phyloP scores from a whole-genome alignment of 2,797 vertebrate genomes.

The Cetoscarus ocellatus region DNA sequence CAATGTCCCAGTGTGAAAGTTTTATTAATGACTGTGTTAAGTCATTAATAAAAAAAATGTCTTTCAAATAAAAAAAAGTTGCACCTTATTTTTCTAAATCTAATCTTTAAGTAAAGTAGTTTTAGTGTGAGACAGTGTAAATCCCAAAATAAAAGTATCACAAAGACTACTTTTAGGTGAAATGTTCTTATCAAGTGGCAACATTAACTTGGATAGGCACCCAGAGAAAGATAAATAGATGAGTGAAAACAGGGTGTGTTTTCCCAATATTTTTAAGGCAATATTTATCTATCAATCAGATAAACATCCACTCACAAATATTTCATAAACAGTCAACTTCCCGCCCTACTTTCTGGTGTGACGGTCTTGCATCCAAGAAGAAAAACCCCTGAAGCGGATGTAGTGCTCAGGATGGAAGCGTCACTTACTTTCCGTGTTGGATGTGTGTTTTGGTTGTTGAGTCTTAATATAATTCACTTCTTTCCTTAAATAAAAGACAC shows the following conservation, averaged over 20 bases:
- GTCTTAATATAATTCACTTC: conserved; percentile 58
- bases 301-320: not conserved
- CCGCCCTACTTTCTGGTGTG: conserved; percentile 3
- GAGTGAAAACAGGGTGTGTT: not conserved
- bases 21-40: too few relatives aligned
- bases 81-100: too few relatives aligned
- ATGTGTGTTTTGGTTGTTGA: conserved; percentile 62
- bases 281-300: conserved; percentile 6
- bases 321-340: not conserved
- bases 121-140: too few relatives aligned
- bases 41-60: too few relatives aligned
- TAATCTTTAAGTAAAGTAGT: too few relatives aligned
- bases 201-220: too few relatives aligned
- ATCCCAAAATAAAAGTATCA: too few relatives aligned
- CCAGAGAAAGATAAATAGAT: too few relatives aligned
- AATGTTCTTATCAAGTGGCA: too few relatives aligned
- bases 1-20: too few relatives aligned
- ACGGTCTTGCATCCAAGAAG: conserved; percentile 31
- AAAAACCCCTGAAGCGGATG: conserved; percentile 34
- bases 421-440: conserved; percentile 61
- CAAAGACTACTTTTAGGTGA: too few relatives aligned
- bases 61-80: too few relatives aligned
- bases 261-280: not conserved
- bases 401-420: conserved; percentile 49
- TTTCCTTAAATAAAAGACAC: conserved; percentile 67